These are phyloP conservation scores for Ophioninae sp. DNA, from an alignment of 2,888 invertebrate genomes.

Conservation along the genomic window DNA sequence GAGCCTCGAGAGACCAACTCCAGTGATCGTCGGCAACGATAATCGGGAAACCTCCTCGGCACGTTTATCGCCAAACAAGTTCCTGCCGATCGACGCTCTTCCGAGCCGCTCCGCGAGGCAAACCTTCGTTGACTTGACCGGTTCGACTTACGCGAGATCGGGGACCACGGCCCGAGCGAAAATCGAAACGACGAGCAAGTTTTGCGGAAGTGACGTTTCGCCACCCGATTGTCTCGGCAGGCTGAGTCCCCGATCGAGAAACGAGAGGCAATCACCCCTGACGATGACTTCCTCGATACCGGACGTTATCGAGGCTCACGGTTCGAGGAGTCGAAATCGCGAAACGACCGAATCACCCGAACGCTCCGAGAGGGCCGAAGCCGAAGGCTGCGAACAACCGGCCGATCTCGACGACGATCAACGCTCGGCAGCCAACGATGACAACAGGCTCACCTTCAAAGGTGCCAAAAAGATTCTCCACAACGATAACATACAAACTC, in stretches of 20 bases:
- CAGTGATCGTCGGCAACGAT: slow-evolving; percentile 42
- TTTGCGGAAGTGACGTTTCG: slow-evolving; percentile 22
- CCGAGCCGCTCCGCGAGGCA: slow-evolving; percentile 55
- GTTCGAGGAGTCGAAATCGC: slow-evolving; percentile 53
- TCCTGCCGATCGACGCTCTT: slow-evolving; percentile 61
- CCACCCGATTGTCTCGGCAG: slow-evolving; percentile 69
- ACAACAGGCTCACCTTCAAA: slow-evolving; percentile 72
- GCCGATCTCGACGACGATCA: slow-evolving; percentile 68
- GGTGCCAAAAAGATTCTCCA: slow-evolving; percentile 72
- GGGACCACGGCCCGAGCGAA: slow-evolving; percentile 41
- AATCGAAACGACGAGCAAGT: not conserved
- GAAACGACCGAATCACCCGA: slow-evolving; percentile 64
- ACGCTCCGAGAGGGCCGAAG: slow-evolving; percentile 78
- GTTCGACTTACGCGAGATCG: slow-evolving; percentile 59
- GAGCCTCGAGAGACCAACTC: slow-evolving; percentile 57
- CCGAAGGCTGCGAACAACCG: slow-evolving; percentile 77
- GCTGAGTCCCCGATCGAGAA: slow-evolving; percentile 66
- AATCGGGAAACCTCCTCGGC: slow-evolving; percentile 43
- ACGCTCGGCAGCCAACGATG: slow-evolving; percentile 63
- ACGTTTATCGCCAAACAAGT: slow-evolving; percentile 56
- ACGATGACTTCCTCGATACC: slow-evolving; percentile 70
- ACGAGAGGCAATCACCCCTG: slow-evolving; percentile 65
- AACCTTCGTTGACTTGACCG: slow-evolving; percentile 61
- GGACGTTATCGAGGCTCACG: slow-evolving; percentile 74
- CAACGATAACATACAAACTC: slow-evolving; percentile 78